Evolutionary conservation across 1,140 invertebrate species (phyloP), one percentile per base, ranked within the genome.

Genomic region (Dufourea novaeangliae): DNA sequence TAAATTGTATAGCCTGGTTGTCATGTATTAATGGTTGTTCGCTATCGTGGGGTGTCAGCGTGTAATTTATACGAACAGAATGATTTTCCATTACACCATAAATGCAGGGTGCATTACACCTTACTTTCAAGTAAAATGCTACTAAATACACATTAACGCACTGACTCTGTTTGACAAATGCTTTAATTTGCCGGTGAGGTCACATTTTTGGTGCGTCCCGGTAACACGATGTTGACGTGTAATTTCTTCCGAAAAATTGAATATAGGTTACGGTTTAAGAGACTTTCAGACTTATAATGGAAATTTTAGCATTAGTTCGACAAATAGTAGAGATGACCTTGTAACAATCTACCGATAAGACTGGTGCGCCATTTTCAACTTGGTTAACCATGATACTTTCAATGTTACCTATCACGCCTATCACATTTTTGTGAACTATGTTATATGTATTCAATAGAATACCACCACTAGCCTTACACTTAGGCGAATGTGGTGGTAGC

Each of bases 81-180:
- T 91, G 89, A 80, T 88, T 87, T 63, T 91, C 90, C 91, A 92
- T 91, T 54, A 76, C 69, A 62, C 52, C 41, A 50, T 50, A 50
- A 17, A 50, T 7, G n/a, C n/a, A 50, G 46, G 46, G 46, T 50
- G 46, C 46, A 46, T 50, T 50, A 76, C 69, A 62, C 52, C 39
- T 17, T 61, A 32, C 81, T 64, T 56, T 32, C 29, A 20, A n/a
- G 62, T 66, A 69, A 54, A 78, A 64, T 39, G 11, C 50, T 50
- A 71, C n/a, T 39, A 25, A n/a, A 59, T n/a, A 46, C 14, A 20
- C 41, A 46, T 20, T 5, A 4, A 44, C 12, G 20, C 6, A 50
- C n/a, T 6, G n/a, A 50, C 20, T 17, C 20, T 6, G 20, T 14
- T 25, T 72, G 59, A 20, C 50, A 39, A 29, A 61, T 10, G 34